Percentiles rank a stretch among this genome's conserved stretches.
Conservation (phyloP, 2,888 invertebrate species). For the Lycia hirtaria region DNA sequence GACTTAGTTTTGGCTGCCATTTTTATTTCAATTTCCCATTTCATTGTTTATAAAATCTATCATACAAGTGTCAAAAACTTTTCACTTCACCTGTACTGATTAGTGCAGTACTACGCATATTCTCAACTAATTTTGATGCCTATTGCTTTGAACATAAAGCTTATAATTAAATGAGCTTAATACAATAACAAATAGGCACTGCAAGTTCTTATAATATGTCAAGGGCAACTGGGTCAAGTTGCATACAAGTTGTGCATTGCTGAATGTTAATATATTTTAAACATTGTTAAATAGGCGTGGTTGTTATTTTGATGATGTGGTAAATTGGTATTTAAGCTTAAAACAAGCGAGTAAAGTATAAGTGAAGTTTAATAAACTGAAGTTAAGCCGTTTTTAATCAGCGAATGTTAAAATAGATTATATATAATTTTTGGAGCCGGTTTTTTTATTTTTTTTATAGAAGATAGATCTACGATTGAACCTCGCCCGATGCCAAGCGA, state of each 20-base stretch:
- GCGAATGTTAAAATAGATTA: too few species aligned
- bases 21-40: too few species aligned
- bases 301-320: constrained; percentile 9
- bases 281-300: constrained; percentile 16
- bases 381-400: too few species aligned
- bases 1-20: too few species aligned
- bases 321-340: not conserved
- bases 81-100: constrained; percentile 30
- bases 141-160: constrained; percentile 48
- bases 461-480: too few species aligned
- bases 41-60: too few species aligned
- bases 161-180: constrained; percentile 26
- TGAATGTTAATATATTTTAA: constrained; percentile 45
- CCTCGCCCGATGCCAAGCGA: too few species aligned
- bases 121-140: constrained; percentile 45
- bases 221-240: constrained; percentile 62
- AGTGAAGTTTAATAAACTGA: too few species aligned
- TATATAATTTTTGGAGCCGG: too few species aligned
- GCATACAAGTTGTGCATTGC: constrained; percentile 55
- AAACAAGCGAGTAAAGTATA: not conserved
- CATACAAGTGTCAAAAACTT: constrained; percentile 4
- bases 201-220: constrained; percentile 66
- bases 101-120: constrained; percentile 47
- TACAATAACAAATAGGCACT: constrained; percentile 13
- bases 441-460: too few species aligned